These are phyloP conservation scores for Channa maculata DNA, from an alignment of 2,113 vertebrate species.

Conservation along the genomic window DNA sequence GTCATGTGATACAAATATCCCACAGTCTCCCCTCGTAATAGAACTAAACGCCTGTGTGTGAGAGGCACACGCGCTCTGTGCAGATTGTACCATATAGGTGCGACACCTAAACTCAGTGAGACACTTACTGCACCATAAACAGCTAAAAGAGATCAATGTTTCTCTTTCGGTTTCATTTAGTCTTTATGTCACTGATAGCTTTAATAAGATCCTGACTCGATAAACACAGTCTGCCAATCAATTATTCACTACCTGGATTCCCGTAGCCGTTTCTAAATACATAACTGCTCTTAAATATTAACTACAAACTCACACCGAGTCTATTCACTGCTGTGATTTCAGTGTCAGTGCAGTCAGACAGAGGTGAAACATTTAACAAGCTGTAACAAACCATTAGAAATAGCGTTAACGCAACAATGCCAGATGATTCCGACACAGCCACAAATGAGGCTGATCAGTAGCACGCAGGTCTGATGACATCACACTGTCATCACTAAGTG, in stretches of 20 bases:
- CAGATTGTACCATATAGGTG: background rate
- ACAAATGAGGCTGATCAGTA: background rate
- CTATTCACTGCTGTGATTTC: background rate
- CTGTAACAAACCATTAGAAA: background rate
- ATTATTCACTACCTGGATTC: conserved; percentile 8
- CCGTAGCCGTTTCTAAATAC: background rate
- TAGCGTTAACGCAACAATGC: background rate
- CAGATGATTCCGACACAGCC: background rate
- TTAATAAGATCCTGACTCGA: background rate
- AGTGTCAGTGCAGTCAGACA: background rate
- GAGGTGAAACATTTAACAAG: background rate
- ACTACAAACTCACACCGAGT: background rate
- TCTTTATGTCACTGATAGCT: no score
- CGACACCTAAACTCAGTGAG: background rate
- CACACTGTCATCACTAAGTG: background rate
- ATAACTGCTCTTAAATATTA: conserved; percentile 1
- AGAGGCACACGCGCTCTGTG: background rate
- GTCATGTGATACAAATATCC: conserved; percentile 64
- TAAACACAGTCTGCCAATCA: background rate
- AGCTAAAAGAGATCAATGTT: background rate
- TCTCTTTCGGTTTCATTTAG: background rate
- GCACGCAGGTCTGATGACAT: background rate
- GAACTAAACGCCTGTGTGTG: background rate
- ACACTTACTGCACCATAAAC: no score
- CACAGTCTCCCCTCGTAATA: conserved; percentile 9